These are phyloP conservation scores for Pomatostomus ruficeps DNA, from an alignment of 2,113 vertebrate species.

Conservation along the genomic window DNA sequence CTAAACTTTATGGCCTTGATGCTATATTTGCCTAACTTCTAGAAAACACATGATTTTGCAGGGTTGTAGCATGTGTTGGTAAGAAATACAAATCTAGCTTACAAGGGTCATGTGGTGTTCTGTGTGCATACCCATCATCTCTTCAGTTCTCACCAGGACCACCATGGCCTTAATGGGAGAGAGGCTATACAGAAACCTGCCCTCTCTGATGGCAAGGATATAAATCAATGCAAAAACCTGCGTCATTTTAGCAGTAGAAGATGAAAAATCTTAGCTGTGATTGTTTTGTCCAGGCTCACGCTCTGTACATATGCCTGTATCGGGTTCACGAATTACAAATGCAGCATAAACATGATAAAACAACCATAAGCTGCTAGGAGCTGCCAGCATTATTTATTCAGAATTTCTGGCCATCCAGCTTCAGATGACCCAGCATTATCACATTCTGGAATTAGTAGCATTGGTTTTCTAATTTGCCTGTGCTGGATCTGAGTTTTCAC, in stretches of 20 bases:
- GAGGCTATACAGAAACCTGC: not conserved
- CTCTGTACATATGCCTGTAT: not conserved
- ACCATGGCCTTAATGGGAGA: not conserved
- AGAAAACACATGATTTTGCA: not conserved
- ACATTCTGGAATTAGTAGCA: conserved; percentile 60
- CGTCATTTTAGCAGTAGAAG: not conserved
- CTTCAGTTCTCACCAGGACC: not conserved
- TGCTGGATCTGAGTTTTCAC: conserved; percentile 78
- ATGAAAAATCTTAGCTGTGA: not conserved
- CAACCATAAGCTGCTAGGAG: conserved; percentile 29
- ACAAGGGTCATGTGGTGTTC: not conserved
- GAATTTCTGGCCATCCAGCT: conserved; percentile 31
- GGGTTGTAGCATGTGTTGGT: not conserved
- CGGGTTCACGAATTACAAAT: not conserved
- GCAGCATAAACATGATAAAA: not conserved
- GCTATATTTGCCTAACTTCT: not conserved
- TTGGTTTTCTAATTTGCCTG: conserved; percentile 58
- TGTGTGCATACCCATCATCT: not conserved
- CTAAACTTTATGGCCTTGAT: not conserved
- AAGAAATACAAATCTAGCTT: not conserved
- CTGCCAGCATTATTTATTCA: conserved; percentile 49
- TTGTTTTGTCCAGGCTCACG: not conserved
- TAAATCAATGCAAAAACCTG: not conserved
- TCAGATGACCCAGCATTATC: conserved; percentile 58
- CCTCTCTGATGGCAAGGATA: not conserved